Evolutionary conservation across 1,140 invertebrate species (phyloP).

Genomic region (Diachasma alloeum): DNA sequence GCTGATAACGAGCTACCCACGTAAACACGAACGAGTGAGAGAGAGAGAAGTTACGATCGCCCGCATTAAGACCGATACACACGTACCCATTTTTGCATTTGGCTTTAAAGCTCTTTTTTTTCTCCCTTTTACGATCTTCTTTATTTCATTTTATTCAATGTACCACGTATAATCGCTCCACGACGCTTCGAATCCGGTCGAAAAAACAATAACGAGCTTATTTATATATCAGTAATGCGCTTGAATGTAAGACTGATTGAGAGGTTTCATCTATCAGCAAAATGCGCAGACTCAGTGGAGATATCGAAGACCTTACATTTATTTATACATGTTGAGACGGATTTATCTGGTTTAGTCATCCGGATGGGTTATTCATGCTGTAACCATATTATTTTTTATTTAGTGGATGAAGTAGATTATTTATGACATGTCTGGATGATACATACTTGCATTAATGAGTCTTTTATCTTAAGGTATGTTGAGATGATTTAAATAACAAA

Average conservation of each 20-base stretch:
- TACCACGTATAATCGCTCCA: not conserved
- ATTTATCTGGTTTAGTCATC: not conserved
- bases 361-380: not conserved
- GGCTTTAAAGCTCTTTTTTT: not conserved
- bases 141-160: constrained; percentile 2
- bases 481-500: no score
- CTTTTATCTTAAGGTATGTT: no score
- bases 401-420: not conserved
- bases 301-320: not conserved
- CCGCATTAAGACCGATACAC: constrained; percentile 7
- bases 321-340: not conserved
- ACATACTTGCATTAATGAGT: not conserved
- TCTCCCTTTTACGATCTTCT: not conserved
- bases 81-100: constrained; percentile 3
- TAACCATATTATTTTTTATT: not conserved
- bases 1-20: constrained; percentile 48
- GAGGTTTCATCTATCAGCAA: not conserved
- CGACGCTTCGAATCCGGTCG: not conserved
- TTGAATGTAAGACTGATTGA: not conserved
- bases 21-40: no score
- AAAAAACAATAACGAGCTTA: not conserved
- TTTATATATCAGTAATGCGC: not conserved
- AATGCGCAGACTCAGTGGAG: not conserved
- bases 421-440: not conserved
- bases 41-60: not conserved